These are phyloP conservation scores for Parambassis ranga DNA, from an alignment of 2,797 vertebrate genomes.

Conservation along the genomic window DNA sequence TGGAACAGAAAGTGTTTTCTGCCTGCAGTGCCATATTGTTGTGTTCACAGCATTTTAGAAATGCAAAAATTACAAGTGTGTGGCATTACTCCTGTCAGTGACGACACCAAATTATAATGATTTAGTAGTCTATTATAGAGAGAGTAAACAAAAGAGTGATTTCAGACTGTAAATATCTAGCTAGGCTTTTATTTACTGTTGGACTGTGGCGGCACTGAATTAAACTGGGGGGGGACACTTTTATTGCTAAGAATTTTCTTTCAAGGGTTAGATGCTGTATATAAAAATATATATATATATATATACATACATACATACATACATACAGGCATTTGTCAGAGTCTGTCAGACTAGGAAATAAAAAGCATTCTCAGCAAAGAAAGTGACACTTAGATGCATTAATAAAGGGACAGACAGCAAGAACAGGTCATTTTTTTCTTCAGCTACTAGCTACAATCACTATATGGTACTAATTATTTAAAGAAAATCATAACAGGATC, in stretches of 20 bases:
- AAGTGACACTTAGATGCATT: not conserved
- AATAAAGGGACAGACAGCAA: not conserved
- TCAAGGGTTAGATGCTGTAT: too few relatives aligned
- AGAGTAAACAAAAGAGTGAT: not conserved
- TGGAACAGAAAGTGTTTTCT: not conserved
- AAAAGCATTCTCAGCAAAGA: too few relatives aligned
- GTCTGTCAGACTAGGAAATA: too few relatives aligned
- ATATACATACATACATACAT: too few relatives aligned
- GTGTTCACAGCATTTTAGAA: not conserved
- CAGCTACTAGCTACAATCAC: too few relatives aligned
- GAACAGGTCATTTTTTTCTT: not conserved
- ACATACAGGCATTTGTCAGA: too few relatives aligned
- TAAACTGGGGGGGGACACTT: too few relatives aligned
- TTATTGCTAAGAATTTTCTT: too few relatives aligned
- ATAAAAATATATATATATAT: too few relatives aligned
- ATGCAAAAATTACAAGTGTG: not conserved
- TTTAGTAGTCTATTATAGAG: not conserved
- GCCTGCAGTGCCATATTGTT: not conserved
- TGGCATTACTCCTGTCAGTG: not conserved
- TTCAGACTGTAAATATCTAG: not conserved
- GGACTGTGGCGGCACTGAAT: not conserved
- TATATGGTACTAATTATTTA: too few relatives aligned
- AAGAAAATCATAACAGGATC: not conserved
- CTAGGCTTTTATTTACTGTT: not conserved
- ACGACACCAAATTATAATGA: not conserved